A percentile compares a stretch with the other conserved stretches of the same genome.
Conservation (phyloP, 2,797 vertebrate genomes). For the Siniperca undulata region DNA sequence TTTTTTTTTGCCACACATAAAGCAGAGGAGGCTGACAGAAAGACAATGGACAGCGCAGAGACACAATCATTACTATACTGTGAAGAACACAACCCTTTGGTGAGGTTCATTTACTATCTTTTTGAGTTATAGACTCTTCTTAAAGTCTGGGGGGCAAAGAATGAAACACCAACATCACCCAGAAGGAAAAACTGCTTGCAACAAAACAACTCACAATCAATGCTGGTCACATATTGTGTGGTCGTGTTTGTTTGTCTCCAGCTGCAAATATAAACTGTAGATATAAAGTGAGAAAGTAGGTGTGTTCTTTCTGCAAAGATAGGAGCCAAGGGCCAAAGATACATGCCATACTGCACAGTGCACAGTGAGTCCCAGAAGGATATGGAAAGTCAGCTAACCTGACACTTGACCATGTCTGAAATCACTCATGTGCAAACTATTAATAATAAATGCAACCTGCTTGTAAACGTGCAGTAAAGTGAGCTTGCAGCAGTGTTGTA, state of each 20-base stretch:
- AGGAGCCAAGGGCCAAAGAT: slow-evolving; percentile 11
- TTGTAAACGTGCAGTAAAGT: slow-evolving; percentile 37
- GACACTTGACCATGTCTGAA: slow-evolving; percentile 60
- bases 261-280: not conserved
- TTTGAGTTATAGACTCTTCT: not conserved
- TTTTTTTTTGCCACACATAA: slow-evolving; percentile 49
- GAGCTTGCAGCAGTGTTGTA: slow-evolving; percentile 38
- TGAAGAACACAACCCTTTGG: slow-evolving; percentile 74
- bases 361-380: slow-evolving; percentile 25
- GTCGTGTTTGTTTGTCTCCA: not conserved
- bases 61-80: slow-evolving; percentile 34
- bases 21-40: slow-evolving; percentile 46
- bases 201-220: not conserved
- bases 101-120: slow-evolving; percentile 69
- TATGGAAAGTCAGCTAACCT: slow-evolving; percentile 42
- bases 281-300: not conserved
- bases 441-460: slow-evolving; percentile 59
- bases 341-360: slow-evolving; percentile 14
- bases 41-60: slow-evolving; percentile 45
- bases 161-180: not conserved
- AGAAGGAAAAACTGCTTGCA: slow-evolving; percentile 15
- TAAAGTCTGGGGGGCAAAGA: not conserved
- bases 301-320: slow-evolving; percentile 19
- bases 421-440: slow-evolving; percentile 50
- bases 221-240: not conserved